Evolutionary conservation across 1,140 invertebrate species (phyloP), one percentile per base, ranked within the genome.

Genomic region (Drosophila kurseongensis): DNA sequence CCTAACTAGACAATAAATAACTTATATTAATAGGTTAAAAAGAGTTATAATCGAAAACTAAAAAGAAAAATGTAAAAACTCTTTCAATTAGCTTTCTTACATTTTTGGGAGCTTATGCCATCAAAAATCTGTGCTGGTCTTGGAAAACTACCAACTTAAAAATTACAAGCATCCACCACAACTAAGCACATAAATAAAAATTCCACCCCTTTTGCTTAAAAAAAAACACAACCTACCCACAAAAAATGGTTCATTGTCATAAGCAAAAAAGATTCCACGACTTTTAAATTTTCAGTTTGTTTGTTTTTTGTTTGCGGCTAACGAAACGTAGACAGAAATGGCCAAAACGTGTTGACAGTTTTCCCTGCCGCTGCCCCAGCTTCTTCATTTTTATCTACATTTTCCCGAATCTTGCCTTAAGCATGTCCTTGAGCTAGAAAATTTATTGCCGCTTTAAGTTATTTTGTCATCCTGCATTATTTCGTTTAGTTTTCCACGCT

Each of bases 401-500:
- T 45, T 55, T 32, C 16, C 35, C 35, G 16, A 56, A 41, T 40
- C 10, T 38, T 56, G 68, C 58, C 68, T 75, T 75, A 66, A 76
- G 72, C 75, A 78, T 78, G 76, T 78, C 76, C 76, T 78, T 78
- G 76, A 78, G 75, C 75, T 73, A 72, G 45, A 78, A 57, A 78
- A 75, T 78, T 78, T 78, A 78, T 78, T 40, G 75, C 55, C 56
- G 60, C 76, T 78, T 78, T 78, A 78, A 78, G 76, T 78, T 78
- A 78, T 78, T 78, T 78, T 78, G 76, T 78, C 76, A 78, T 78
- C 23, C 69, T 78, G 75, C 75, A 78, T 78, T 78, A 78, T 78
- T 78, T 73, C 50, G 76, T 78, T 78, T 72, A 72, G 57, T 78
- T 72, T 44, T 62, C 18, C 50, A 44, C 8, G 23, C 45, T 36